Percentiles rank a stretch among this genome's conserved stretches.
Evolutionary conservation across 2,113 vertebrate species (phyloP).

Genomic region (Gymnocephalus cernua): DNA sequence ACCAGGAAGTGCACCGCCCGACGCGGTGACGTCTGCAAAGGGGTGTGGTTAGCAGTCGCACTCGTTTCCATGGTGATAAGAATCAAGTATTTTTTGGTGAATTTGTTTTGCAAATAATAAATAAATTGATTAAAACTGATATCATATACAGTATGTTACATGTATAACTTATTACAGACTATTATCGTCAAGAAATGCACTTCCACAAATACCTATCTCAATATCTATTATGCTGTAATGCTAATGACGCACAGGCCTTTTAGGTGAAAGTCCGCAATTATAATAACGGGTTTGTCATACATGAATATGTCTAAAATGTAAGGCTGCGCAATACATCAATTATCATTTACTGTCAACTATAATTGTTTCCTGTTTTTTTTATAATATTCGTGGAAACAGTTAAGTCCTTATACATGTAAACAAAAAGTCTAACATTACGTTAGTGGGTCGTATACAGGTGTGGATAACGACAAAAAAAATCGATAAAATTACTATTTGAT

Average conservation of each 20-base stretch:
- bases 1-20: constrained; percentile 70
- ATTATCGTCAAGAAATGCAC: background rate
- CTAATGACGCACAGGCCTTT: background rate
- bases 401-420: background rate
- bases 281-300: background rate
- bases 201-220: background rate
- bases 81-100: background rate
- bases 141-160: background rate
- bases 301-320: background rate
- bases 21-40: constrained; percentile 38
- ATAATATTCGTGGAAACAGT: background rate
- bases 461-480: background rate
- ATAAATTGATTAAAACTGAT: background rate
- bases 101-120: no score
- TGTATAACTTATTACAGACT: background rate
- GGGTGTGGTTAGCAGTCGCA: constrained; percentile 25
- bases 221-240: background rate
- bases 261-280: background rate
- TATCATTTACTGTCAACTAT: background rate
- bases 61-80: constrained; percentile 56
- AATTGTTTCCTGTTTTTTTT: background rate
- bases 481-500: background rate
- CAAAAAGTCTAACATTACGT: background rate
- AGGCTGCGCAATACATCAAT: background rate
- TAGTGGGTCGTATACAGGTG: background rate